A percentile compares a stretch with the other conserved stretches of the same genome.
Evolutionary conservation across 2,888 invertebrate species (phyloP).

Genomic region (Drosophila leonis): DNA sequence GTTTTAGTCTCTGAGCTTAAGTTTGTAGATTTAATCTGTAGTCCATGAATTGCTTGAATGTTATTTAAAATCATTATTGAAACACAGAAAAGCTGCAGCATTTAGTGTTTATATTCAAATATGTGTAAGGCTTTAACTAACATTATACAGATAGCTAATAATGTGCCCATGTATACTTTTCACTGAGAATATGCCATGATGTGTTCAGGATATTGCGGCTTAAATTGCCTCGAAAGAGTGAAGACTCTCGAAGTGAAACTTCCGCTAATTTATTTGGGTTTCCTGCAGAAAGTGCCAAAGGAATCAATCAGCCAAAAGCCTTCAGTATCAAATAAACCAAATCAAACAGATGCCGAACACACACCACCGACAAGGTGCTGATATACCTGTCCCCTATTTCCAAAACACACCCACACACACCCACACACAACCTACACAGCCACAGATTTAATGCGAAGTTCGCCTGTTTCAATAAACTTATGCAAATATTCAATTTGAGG

Average conservation of each 20-base stretch:
- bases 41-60: neutral
- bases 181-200: neutral
- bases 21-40: neutral
- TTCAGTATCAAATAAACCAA: constrained; percentile 40
- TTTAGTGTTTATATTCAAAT: neutral
- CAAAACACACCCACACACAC: neutral
- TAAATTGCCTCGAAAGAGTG: neutral
- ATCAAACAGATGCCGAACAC: constrained; percentile 53
- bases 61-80: neutral
- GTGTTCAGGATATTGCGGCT: neutral
- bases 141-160: neutral
- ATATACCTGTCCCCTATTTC: neutral
- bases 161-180: neutral
- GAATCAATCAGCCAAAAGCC: constrained; percentile 32
- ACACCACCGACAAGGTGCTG: neutral
- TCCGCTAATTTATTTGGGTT: constrained; percentile 8
- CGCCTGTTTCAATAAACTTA: constrained; percentile 74
- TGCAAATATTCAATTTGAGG: constrained; percentile 77
- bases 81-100: neutral
- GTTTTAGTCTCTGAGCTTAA: too few species aligned
- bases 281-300: neutral
- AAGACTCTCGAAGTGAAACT: neutral
- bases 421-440: neutral
- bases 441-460: constrained; percentile 31
- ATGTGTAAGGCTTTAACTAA: neutral